Evolutionary conservation across 2,888 invertebrate genomes (phyloP).

Genomic region (Cyaniris semiargus): DNA sequence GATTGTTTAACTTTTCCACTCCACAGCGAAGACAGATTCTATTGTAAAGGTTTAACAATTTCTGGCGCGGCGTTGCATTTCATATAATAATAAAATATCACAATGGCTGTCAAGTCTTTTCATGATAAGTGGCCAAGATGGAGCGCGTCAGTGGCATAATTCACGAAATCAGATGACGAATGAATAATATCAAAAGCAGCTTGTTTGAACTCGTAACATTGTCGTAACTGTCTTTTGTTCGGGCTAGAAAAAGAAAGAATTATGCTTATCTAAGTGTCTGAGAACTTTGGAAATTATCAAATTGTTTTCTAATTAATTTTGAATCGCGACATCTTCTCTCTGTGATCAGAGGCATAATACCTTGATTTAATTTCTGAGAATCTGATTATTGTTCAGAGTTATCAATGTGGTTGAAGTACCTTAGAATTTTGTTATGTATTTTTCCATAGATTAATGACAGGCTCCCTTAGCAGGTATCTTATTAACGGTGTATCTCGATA

Average conservation of each 20-base stretch:
- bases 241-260: conserved; percentile 34
- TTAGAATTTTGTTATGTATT: neutral
- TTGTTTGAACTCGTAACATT: conserved; percentile 55
- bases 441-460: too few relatives aligned
- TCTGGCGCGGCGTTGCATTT: conserved; percentile 74
- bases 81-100: conserved; percentile 77
- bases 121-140: conserved; percentile 73
- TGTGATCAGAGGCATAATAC: neutral
- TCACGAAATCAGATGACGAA: conserved; percentile 67
- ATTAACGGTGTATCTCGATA: neutral
- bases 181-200: conserved; percentile 58
- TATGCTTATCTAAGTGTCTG: conserved; percentile 25
- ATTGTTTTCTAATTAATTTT: conserved; percentile 19
- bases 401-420: neutral
- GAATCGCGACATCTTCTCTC: neutral
- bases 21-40: conserved; percentile 71
- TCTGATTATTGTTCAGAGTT: neutral
- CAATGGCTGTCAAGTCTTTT: conserved; percentile 78
- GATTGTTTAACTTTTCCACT: conserved; percentile 72
- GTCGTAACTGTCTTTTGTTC: conserved; percentile 46
- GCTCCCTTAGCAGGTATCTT: too few relatives aligned
- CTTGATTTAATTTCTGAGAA: neutral
- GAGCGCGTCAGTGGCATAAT: conserved; percentile 71
- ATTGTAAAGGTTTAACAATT: conserved; percentile 77
- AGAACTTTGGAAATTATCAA: conserved; percentile 31